Conservation (phyloP, 1,140 invertebrate genomes). For the Bombus confusus region DNA sequence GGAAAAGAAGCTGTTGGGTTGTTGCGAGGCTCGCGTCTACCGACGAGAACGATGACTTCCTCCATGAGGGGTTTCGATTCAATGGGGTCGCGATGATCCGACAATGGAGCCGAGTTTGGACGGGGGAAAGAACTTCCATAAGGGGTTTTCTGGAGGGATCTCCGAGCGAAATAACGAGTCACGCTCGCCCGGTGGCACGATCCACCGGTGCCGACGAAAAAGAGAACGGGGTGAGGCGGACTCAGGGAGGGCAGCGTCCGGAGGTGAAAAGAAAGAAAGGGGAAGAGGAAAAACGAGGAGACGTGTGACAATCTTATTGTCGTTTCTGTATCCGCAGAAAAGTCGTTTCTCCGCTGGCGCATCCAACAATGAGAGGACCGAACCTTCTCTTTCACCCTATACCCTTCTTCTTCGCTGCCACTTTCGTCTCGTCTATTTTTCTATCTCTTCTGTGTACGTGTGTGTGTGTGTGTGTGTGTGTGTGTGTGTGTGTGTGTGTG, state of each 20-base stretch:
- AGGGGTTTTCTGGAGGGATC: slow-evolving; percentile 61
- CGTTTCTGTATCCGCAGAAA: slow-evolving; percentile 59
- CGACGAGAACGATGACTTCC: slow-evolving; percentile 70
- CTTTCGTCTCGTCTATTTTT: slow-evolving; percentile 60
- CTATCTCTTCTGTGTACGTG: slow-evolving; percentile 38
- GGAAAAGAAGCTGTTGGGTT: neutral
- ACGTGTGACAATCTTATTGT: slow-evolving; percentile 67
- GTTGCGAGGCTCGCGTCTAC: slow-evolving; percentile 15
- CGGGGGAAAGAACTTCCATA: slow-evolving; percentile 65
- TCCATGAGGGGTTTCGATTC: slow-evolving; percentile 72
- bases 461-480: neutral
- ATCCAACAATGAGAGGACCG: slow-evolving; percentile 58
- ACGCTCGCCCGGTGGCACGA: slow-evolving; percentile 58
- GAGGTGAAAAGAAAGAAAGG: slow-evolving; percentile 32
- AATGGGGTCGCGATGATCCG: slow-evolving; percentile 75
- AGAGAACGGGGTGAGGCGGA: neutral
- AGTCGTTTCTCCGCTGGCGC: slow-evolving; percentile 55
- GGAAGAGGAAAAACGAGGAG: slow-evolving; percentile 49
- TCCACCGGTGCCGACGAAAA: slow-evolving; percentile 41
- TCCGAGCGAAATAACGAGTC: slow-evolving; percentile 64
- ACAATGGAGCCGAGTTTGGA: slow-evolving; percentile 69
- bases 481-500: neutral
- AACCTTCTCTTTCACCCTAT: neutral
- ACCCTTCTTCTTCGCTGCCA: slow-evolving; percentile 35
- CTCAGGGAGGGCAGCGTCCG: neutral